Evolutionary conservation across 2,888 invertebrate genomes (phyloP), one percentile per base, ranked within the genome.

Genomic region (Limnephilus rhombicus): DNA sequence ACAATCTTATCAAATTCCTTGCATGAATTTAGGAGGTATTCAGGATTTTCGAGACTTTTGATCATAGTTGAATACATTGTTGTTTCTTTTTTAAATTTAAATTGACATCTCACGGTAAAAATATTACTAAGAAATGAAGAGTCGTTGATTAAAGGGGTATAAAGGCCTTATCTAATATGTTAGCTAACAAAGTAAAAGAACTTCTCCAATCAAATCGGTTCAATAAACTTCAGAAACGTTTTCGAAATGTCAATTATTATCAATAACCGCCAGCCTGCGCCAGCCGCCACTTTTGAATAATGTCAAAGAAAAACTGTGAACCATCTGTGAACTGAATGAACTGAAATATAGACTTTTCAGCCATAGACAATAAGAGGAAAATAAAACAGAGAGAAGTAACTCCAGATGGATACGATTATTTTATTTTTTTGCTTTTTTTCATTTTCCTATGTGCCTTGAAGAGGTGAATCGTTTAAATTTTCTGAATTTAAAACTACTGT

Each of bases 1-100:
- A 89, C n/a, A n/a, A 86, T 34, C 80, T 92, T 53, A 80, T 92
- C 89, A 86, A 92, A 92, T 24, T 91, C 83, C 29, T 37, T 12
- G 45, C 41, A 49, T 9, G 89, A 82, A 89, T 80, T 45, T 45
- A 85, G 80, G 24, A 92, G 49, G 80, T 87, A 80, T n/a, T 45
- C n/a, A 18, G 89, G 85, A 83, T 92, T 85, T 89, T 92, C 85
- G 11, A 92, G 31, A 68, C 49, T 80, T 82, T 88, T 91, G 9
- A 91, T 13, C 29, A 88, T 29, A 13, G 15, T 37, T 81, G 29
- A 82, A 34, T 82, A 24, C 91, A 91, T 91, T 53, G 83, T 85
- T 24, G 0, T 37, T 31, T 18, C 15, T 82, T 41, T 83, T 34
- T 37, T 5, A 4, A 37, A 83, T 37, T 83, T 24, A 12, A 68